These are phyloP conservation scores for Frankliniella fusca DNA, from an alignment of 2,888 invertebrate genomes.

Conservation along the genomic window DNA sequence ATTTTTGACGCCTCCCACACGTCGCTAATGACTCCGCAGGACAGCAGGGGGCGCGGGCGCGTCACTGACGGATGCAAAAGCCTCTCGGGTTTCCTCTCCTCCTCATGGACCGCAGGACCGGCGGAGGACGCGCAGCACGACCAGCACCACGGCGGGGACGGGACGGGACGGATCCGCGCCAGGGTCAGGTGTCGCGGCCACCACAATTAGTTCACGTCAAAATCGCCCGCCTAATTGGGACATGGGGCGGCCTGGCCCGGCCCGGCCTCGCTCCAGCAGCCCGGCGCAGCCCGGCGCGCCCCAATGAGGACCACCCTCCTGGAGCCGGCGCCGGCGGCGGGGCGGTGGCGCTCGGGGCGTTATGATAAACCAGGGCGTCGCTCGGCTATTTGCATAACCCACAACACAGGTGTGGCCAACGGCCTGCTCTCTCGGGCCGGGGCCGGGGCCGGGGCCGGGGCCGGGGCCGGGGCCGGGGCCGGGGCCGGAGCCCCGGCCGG, in stretches of 20 bases:
- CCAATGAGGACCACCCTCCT: background rate
- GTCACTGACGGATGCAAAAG: background rate
- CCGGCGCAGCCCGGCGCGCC: too few relatives aligned
- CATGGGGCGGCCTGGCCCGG: background rate
- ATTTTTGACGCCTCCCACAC: background rate
- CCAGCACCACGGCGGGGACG: too few relatives aligned
- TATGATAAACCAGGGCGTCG: slow-evolving; percentile 1
- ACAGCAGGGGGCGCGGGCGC: background rate
- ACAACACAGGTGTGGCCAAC: slow-evolving; percentile 7
- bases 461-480: too few relatives aligned
- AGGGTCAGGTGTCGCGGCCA: slow-evolving; percentile 13
- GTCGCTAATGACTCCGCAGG: background rate
- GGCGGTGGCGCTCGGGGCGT: background rate
- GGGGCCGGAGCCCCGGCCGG: too few relatives aligned
- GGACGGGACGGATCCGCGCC: slow-evolving; percentile 7
- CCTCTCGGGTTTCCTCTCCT: background rate
- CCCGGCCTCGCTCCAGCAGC: too few relatives aligned
- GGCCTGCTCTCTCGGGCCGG: background rate
- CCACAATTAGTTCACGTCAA: slow-evolving; percentile 7
- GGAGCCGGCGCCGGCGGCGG: background rate
- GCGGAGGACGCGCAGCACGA: too few relatives aligned
- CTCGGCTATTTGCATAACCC: slow-evolving; percentile 18
- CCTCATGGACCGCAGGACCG: too few relatives aligned
- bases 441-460: too few relatives aligned
- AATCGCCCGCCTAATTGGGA: slow-evolving; percentile 8